Conservation (phyloP, 2,797 vertebrate species). For the Somateria mollissima region DNA sequence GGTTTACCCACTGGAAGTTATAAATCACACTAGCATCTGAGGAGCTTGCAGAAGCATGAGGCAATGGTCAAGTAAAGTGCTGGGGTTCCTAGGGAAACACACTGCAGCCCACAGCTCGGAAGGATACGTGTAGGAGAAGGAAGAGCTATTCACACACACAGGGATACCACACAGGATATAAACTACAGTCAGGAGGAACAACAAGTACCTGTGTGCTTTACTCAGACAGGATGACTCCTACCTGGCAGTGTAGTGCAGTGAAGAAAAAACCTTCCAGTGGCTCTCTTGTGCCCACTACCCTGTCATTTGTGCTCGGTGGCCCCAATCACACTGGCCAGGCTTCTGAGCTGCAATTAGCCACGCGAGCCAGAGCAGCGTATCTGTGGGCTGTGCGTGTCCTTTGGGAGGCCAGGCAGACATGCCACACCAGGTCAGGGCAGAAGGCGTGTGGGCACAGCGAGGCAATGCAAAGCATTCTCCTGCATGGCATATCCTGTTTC, state of each 20-base stretch:
- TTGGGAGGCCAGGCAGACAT: background rate
- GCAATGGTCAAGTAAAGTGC: background rate
- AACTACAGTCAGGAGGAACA: background rate
- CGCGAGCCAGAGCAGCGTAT: background rate
- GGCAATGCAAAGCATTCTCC: background rate
- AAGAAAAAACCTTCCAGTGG: background rate
- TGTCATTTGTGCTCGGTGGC: rapidly evolving
- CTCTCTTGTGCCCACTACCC: background rate
- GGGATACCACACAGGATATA: background rate
- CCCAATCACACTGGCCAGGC: rapidly evolving
- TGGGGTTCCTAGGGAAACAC: background rate
- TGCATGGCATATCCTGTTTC: slow-evolving; percentile 29
- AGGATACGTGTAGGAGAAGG: rapidly evolving
- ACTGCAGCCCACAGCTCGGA: background rate
- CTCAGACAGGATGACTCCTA: background rate
- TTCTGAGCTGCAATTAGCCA: background rate
- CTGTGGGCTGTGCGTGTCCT: background rate
- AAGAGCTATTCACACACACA: background rate
- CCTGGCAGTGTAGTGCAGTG: background rate
- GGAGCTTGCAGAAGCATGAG: background rate
- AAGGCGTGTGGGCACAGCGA: background rate
- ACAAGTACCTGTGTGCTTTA: background rate
- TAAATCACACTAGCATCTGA: background rate
- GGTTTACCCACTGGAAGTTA: background rate
- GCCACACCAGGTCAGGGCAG: background rate